Base-by-base conservation (phyloP, 2,888 invertebrate species). In the Drosophila sordidula region DNA sequence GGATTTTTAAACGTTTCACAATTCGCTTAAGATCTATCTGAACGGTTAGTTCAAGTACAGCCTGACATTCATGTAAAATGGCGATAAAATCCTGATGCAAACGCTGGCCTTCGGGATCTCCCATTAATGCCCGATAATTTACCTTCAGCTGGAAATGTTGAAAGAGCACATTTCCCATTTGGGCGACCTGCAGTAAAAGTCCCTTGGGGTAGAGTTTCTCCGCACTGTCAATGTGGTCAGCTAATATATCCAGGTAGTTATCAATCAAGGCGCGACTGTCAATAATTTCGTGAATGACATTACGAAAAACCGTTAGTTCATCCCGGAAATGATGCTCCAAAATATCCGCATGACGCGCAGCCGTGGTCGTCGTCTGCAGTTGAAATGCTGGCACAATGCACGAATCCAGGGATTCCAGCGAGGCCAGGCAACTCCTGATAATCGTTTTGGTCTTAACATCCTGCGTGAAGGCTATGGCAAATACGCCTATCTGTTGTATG, bases 401-500 rank as follows among this genome's bases (percentile, higher is more conserved):
- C 0, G 90, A 73, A 49, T 92, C 92, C 14, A 92, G 58, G 0
- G 91, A 89, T 57, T 92, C 92, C 22, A 92, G 68, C 0, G 92
- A 92, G 11, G 92, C 92, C 44, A 92, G 73, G 29, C 90, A 90
- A 52, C 91, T 92, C 4, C 90, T 89, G 1, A 92, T 79, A 6
- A 80, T 79, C 3, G 91, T 92, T 70, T 89, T 90, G 46, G 90
- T 86, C 68, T 90, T 90, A 0, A 87, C 70, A 72, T 90, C 89
- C 3, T 87, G 75, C 0, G 91, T 87, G 61, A 90, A 91, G 0
- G 90, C 89, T 46, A 90, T 90, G 0, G 91, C 92, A 77, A 92
- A 91, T 3, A 90, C 76, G 2, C 92, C 92, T 54, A 92, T 91
- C 69, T 92, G 92, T 5, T 90, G 89, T 11, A 91, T 87, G 16